phyloP scores from a whole-genome alignment of 2,113 vertebrate species.

The Oreochromis tanganicae region DNA sequence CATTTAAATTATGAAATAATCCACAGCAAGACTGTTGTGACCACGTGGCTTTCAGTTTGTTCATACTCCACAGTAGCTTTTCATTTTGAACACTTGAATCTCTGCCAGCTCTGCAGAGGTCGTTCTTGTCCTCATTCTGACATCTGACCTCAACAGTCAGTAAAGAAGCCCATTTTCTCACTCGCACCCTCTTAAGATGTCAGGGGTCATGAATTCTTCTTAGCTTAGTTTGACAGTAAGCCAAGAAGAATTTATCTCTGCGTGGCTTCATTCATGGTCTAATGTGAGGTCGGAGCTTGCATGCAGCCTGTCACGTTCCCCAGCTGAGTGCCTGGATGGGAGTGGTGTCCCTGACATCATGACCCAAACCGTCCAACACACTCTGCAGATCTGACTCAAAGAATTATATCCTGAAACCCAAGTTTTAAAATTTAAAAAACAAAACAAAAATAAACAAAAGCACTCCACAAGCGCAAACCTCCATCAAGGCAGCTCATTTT shows the following conservation, averaged over 20 bases:
- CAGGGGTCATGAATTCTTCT: not conserved
- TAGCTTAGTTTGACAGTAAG: not conserved
- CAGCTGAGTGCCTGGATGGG: not conserved
- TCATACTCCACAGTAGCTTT: not conserved
- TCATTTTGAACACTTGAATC: not conserved
- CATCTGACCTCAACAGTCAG: not conserved
- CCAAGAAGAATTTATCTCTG: not conserved
- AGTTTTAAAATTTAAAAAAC: not conserved
- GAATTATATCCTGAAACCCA: not conserved
- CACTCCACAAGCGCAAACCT: not conserved
- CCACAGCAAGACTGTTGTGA: not conserved
- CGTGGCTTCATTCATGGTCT: not conserved
- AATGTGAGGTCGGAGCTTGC: not conserved
- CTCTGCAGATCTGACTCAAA: not conserved
- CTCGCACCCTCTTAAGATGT: not conserved
- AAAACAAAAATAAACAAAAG: not conserved
- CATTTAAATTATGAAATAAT: not conserved
- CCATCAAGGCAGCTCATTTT: not conserved
- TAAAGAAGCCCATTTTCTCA: not conserved
- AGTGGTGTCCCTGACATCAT: not conserved
- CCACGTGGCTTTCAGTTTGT: not conserved
- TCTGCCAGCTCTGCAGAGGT: not conserved
- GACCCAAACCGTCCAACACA: not conserved
- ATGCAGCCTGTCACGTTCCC: constrained; percentile 31
- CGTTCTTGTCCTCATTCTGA: not conserved